Evolutionary conservation across 1,140 invertebrate species (phyloP), one percentile per base, ranked within the genome.

Genomic region (Cylas formicarius): DNA sequence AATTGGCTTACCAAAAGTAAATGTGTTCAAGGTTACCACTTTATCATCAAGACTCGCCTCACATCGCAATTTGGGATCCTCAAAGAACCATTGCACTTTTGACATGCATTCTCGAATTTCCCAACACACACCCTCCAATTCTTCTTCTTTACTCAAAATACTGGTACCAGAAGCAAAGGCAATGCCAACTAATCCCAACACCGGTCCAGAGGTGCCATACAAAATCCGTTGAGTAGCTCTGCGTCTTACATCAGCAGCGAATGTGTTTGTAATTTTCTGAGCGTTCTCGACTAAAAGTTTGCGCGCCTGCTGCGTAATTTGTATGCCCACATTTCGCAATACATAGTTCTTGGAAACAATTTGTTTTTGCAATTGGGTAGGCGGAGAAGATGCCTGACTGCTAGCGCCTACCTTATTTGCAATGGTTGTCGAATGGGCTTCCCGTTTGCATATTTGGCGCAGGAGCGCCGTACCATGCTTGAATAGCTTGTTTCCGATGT

Each of bases 81-180:
- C 73, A 61, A 71, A 68, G 31, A 73, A 72, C 58, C 70, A 72
- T 58, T 79, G 73, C 42, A 81, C 66, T 54, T 79, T 77, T 10
- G 70, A 72, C 10, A 82, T 70, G 20, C 79, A 77, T 62, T 82
- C 80, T 49, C 81, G 67, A 38, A 89, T 87, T 70, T 87, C 82
- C 74, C 77, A 81, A 52, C 84, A 87, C 9, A 87, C 71, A 22
- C 77, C 78, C 66, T 88, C 84, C 3, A 86, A 58, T 67, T 88
- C 81, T 61, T 87, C 81, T 46, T 87, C 80, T 56, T 83, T 82
- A 2, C 81, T 86, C n/a, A 88, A 62, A 32, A 86, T 74, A 3
- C 82, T 81, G 29, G 74, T 73, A 2, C 81, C 83, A 18, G 82
- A 80, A 4, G 82, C 82, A 37, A 86, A 61, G 28, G 79, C 82